phyloP scores from a whole-genome alignment of 2,888 invertebrate species.

The Resseliella maxima region DNA sequence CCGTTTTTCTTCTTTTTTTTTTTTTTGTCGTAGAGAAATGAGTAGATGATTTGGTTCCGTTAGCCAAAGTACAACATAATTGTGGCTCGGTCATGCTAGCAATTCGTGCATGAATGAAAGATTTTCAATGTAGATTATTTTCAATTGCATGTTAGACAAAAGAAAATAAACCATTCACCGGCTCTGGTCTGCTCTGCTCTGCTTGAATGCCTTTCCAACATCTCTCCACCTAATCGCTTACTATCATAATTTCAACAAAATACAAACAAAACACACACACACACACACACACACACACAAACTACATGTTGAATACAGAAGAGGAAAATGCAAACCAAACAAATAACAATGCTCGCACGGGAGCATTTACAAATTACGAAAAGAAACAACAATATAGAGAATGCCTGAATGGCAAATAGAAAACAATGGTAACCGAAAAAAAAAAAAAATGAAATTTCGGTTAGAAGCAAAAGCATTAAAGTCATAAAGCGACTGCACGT shows the following conservation, averaged over 20 bases:
- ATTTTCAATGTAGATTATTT: not conserved
- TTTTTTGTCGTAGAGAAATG: too few relatives aligned
- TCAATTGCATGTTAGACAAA: not conserved
- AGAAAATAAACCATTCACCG: not conserved
- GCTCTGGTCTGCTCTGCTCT: too few relatives aligned
- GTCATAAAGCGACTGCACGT: not conserved
- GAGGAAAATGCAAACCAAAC: not conserved
- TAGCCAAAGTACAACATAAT: not conserved
- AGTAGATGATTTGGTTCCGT: too few relatives aligned
- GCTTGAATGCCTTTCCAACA: too few relatives aligned
- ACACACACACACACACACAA: not conserved
- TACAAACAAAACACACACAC: not conserved
- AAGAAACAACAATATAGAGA: not conserved
- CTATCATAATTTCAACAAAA: constrained; percentile 26
- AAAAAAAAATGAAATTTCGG: not conserved
- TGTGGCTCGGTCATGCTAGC: not conserved
- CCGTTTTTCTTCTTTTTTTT: too few relatives aligned
- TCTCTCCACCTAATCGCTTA: constrained; percentile 28
- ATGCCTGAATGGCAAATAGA: constrained; percentile 8
- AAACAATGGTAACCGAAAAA: not conserved
- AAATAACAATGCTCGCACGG: constrained; percentile 6
- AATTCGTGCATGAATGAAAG: not conserved
- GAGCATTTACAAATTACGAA: constrained; percentile 45
- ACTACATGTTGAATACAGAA: constrained; percentile 13
- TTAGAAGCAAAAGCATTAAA: not conserved